A percentile compares a stretch with the other conserved stretches of the same genome.
phyloP scores from a whole-genome alignment of 2,797 vertebrate genomes.

The Fratercula arctica region DNA sequence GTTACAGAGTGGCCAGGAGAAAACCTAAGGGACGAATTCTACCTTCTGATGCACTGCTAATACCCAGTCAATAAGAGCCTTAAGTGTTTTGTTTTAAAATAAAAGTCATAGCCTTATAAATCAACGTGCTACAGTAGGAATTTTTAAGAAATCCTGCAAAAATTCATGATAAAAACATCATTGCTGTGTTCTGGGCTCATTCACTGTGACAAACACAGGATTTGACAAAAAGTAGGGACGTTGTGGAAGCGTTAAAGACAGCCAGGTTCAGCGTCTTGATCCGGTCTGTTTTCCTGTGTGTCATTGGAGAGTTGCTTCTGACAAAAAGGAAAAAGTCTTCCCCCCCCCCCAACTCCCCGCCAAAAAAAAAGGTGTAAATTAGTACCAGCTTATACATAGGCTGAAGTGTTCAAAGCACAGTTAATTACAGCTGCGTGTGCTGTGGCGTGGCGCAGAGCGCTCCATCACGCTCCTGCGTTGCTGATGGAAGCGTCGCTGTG shows the following conservation, averaged over 20 bases:
- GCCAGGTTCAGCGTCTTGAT: neutral
- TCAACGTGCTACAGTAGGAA: neutral
- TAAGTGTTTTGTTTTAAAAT: neutral
- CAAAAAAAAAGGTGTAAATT: neutral
- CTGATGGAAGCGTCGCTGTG: neutral
- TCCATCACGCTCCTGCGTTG: accelerated
- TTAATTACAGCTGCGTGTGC: neutral
- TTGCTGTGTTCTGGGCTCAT: neutral
- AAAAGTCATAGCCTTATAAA: neutral
- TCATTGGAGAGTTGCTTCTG: neutral
- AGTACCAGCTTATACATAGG: neutral
- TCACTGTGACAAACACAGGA: neutral
- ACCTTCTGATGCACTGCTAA: neutral
- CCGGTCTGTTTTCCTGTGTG: neutral
- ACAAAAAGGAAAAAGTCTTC: neutral
- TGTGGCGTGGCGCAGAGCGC: neutral
- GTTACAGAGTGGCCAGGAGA: neutral
- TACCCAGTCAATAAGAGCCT: neutral
- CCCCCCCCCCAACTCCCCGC: too few relatives aligned
- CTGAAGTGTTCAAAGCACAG: neutral
- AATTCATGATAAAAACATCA: neutral
- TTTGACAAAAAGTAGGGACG: neutral
- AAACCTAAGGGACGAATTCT: neutral
- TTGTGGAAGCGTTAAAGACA: neutral
- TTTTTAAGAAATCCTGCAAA: neutral